Evolutionary conservation across 1,140 invertebrate genomes (phyloP), one percentile per base, ranked within the genome.

Genomic region (Asobara japonica): DNA sequence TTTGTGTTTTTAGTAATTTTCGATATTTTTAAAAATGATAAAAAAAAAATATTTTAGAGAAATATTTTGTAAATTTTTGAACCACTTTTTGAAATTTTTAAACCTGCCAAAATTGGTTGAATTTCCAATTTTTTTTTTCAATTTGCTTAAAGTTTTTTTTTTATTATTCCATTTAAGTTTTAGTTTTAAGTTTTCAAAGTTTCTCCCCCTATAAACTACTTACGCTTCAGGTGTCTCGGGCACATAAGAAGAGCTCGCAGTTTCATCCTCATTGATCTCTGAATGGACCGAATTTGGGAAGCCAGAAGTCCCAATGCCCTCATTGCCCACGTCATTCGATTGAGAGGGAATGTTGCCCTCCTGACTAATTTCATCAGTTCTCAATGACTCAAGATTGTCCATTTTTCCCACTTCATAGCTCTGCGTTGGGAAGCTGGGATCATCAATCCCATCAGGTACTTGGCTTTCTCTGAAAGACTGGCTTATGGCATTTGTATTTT

Each of bases 141-240:
- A n/a, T n/a, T n/a, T n/a, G n/a, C n/a, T n/a, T n/a, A n/a, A n/a
- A n/a, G n/a, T n/a, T n/a, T n/a, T n/a, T n/a, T n/a, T n/a, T n/a
- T n/a, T n/a, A n/a, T n/a, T n/a, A n/a, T n/a, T n/a, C n/a, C n/a
- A n/a, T n/a, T n/a, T n/a, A n/a, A n/a, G n/a, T n/a, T n/a, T n/a
- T n/a, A n/a, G n/a, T n/a, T n/a, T n/a, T n/a, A n/a, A n/a, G n/a
- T n/a, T n/a, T n/a, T n/a, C n/a, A n/a, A n/a, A n/a, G n/a, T n/a
- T n/a, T n/a, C n/a, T n/a, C n/a, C n/a, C n/a, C n/a, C n/a, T n/a
- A n/a, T n/a, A n/a, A n/a, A n/a, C n/a, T n/a, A n/a, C n/a, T n/a
- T n/a, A n/a, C n/a, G 80, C 84, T 33, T 87, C 86, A 0, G 86
- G 86, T 2, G 86, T 88, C 72, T 88, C 86, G 2, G 86, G 86